A percentile compares a stretch with the other conserved stretches of the same genome.
These are phyloP conservation scores for Molossus alvarezi DNA, from an alignment of 2,797 vertebrate genomes.

Conservation along the genomic window DNA sequence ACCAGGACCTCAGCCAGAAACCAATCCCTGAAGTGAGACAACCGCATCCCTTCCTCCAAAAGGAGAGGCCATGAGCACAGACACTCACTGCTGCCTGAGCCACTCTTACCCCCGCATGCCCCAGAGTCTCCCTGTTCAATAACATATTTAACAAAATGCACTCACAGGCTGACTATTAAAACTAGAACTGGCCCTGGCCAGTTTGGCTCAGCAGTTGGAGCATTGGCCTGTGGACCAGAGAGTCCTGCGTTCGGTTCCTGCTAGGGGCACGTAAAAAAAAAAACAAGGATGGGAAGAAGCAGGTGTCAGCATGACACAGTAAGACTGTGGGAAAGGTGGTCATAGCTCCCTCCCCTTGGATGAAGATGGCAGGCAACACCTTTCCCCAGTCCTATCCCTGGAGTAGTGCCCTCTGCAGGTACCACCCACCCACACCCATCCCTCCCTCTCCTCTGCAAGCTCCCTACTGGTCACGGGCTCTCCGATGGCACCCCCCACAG, in stretches of 20 bases:
- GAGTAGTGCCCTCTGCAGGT: neutral
- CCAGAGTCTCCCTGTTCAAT: neutral
- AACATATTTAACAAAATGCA: constrained; percentile 8
- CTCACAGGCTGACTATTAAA: neutral
- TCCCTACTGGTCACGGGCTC: neutral
- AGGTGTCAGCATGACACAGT: neutral
- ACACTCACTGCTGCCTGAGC: neutral
- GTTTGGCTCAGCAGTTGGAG: no score
- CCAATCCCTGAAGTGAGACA: neutral
- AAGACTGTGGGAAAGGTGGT: neutral
- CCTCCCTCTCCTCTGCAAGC: neutral
- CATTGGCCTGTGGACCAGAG: no score
- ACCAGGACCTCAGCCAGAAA: neutral
- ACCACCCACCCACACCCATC: neutral
- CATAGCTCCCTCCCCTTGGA: neutral
- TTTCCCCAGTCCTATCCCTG: neutral
- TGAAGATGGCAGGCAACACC: neutral
- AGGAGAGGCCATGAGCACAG: neutral
- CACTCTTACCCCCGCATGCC: neutral
- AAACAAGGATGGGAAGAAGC: neutral
- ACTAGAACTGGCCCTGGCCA: neutral
- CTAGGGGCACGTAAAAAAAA: no score
- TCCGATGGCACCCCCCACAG: neutral
- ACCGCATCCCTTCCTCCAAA: neutral
- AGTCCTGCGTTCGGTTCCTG: no score